These are phyloP conservation scores for Gulo gulo DNA, from an alignment of 2,113 vertebrate species.

Conservation along the genomic window DNA sequence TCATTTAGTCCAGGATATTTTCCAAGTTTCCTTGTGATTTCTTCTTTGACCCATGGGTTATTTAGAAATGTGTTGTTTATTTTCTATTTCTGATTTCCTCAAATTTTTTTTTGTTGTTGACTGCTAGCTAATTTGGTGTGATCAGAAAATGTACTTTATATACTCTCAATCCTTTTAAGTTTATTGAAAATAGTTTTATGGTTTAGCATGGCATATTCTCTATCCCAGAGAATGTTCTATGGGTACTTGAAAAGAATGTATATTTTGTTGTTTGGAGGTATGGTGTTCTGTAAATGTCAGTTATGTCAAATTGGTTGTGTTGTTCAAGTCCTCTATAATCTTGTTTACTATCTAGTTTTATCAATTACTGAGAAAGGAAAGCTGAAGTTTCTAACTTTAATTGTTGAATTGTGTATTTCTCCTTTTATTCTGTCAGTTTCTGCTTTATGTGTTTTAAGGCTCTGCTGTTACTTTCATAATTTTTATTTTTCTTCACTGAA, in stretches of 20 bases:
- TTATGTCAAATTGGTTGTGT: not conserved
- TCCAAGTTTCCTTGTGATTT: slow-evolving; percentile 19
- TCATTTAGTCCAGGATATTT: not conserved
- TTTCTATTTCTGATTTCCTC: not conserved
- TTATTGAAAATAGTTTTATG: slow-evolving; percentile 17
- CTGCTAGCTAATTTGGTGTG: not conserved
- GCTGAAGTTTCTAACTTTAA: not conserved
- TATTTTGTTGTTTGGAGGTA: not conserved
- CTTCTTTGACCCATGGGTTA: not conserved
- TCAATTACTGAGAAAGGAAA: not conserved
- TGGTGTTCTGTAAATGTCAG: not conserved
- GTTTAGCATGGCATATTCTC: not conserved
- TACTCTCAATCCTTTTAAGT: not conserved
- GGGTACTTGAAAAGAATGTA: not conserved
- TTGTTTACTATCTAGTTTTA: not conserved
- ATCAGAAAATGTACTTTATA: not conserved
- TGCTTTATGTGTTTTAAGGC: not conserved
- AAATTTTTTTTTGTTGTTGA: not conserved
- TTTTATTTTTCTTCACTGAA: not conserved
- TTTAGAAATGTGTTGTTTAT: not conserved
- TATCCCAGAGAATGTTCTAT: not conserved
- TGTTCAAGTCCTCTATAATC: not conserved
- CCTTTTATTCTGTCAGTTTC: slow-evolving; percentile 10
- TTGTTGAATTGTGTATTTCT: not conserved
- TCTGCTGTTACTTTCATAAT: not conserved